Evolutionary conservation across 1,140 invertebrate species (phyloP), one percentile per base, ranked within the genome.

Genomic region (Coptotermes formosanus): DNA sequence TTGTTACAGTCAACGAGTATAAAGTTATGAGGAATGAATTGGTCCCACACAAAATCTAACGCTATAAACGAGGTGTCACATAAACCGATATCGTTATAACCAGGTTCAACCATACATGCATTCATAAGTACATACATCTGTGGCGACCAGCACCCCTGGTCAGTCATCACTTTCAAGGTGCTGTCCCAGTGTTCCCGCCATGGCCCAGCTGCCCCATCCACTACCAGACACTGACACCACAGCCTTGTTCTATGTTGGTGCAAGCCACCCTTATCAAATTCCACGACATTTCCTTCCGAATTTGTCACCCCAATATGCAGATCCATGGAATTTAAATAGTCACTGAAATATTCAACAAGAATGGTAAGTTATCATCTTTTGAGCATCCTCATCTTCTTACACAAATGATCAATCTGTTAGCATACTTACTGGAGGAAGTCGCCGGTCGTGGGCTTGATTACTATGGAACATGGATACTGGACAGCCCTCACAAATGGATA

Each of bases 251-350:
- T 86, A 81, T 92, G 92, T 45, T 75, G 52, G 87, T 91, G 92
- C 23, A 96, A 91, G 43, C 96, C 96, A 88, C 94, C 91, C 88
- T 93, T 93, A 92, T 96, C 95, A 91, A 95, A 97, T 91, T 96
- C 96, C 86, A 95, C 93, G 32, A 96, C 94, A 89, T 92, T 92
- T 83, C 95, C 95, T 87, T 92, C 92, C 84, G 95, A 96, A 88
- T 94, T 95, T 82, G 95, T 96, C 86, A 97, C 93, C 81, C 95
- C 96, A 90, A 97, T 96, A 90, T 97, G 96, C 83, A 97, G 93
- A 92, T 96, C 95, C 90, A 94, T 94, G 81, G 94, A 94, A 91
- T 96, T 95, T 89, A 93, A 94, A 90, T 96, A 96, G 90, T 95
- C 94, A 91, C 95, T 96, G 45, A 84, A 84, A 52, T 8, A 23